phyloP scores from a whole-genome alignment of 2,113 vertebrate genomes.

The Eclectus roratus region DNA sequence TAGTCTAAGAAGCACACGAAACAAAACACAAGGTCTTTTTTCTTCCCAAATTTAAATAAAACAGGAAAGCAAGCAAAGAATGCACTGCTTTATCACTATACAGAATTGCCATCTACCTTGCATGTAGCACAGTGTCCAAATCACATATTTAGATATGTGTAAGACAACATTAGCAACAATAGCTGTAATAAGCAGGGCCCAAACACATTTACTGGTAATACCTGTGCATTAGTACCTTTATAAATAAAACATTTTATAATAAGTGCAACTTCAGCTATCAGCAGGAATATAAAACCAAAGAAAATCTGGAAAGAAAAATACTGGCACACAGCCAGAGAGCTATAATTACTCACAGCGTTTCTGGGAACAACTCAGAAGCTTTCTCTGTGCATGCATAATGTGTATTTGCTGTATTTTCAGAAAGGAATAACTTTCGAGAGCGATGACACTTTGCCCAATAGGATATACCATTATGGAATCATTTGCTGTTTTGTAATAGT shows the following conservation, averaged over 20 bases:
- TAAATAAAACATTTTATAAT: neutral
- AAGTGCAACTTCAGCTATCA: neutral
- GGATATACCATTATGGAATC: fast-evolving
- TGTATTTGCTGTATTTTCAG: neutral
- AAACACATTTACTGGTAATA: neutral
- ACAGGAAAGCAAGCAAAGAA: neutral
- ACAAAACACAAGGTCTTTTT: neutral
- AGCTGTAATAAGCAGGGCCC: neutral
- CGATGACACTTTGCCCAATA: neutral
- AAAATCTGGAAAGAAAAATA: neutral
- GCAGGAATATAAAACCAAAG: neutral
- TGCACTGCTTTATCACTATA: neutral
- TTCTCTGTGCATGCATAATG: fast-evolving
- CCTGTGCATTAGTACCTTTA: neutral
- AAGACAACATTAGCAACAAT: neutral
- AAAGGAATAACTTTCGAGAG: neutral
- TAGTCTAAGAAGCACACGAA: neutral
- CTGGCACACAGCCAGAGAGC: neutral
- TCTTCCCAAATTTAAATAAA: neutral
- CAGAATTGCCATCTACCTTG: neutral
- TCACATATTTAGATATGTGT: fast-evolving
- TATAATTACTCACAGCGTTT: neutral
- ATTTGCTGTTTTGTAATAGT: neutral
- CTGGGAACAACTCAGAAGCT: neutral
- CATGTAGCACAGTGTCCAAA: neutral